Percentiles rank a stretch among this genome's conserved stretches.
Evolutionary conservation across 2,888 invertebrate genomes (phyloP).

Genomic region (Cataglyphis altisquamis): DNA sequence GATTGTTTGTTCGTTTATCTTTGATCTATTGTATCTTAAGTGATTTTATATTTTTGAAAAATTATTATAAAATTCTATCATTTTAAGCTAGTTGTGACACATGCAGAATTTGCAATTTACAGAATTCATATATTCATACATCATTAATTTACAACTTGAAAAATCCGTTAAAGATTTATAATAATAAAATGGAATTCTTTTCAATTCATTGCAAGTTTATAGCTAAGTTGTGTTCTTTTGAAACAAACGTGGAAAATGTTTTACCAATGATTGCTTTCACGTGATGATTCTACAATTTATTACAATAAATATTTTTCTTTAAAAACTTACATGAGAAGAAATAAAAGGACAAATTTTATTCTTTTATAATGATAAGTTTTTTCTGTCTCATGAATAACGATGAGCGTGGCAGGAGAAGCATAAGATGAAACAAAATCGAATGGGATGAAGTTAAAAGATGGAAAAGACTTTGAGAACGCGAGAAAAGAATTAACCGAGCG

Average conservation of each 20-base stretch:
- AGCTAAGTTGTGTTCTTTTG: not conserved
- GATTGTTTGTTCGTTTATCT: not conserved
- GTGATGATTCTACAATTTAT: not conserved
- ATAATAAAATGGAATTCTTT: no score
- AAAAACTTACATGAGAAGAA: not conserved
- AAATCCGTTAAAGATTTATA: no score
- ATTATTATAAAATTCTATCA: no score
- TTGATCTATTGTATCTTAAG: not conserved
- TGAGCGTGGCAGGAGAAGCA: not conserved
- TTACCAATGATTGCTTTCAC: not conserved
- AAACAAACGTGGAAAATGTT: not conserved
- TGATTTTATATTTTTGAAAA: no score
- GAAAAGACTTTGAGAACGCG: not conserved
- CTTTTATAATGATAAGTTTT: conserved; percentile 36
- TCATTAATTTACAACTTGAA: no score
- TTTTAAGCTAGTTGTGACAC: no score
- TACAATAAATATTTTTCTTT: conserved; percentile 20
- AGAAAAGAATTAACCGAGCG: conserved; percentile 16
- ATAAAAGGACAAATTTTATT: conserved; percentile 16
- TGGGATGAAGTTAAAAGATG: conserved; percentile 11
- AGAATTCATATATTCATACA: no score
- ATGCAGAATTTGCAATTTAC: no score
- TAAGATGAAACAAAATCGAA: conserved; percentile 6
- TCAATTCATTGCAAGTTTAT: not conserved
- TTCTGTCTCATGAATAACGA: conserved; percentile 31